A percentile compares a stretch with the other conserved stretches of the same genome.
Evolutionary conservation across 37 sponge, comb jelly and placozoan species (phyloP).

Genomic region (Cliona cf. orientalis): DNA sequence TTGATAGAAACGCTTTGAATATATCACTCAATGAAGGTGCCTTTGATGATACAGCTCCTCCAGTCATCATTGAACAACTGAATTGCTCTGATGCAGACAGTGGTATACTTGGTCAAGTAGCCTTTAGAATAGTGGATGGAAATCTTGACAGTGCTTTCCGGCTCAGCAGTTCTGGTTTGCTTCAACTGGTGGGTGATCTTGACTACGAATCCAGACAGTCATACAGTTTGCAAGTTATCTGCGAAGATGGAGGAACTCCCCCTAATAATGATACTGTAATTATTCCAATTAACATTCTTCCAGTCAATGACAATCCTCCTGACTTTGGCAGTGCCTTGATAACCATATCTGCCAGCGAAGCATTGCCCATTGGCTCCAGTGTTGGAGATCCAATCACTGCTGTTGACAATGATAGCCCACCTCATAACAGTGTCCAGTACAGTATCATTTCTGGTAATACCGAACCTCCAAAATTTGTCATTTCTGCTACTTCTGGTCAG

Average conservation of each 20-base stretch:
- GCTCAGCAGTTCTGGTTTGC: conserved; percentile 34
- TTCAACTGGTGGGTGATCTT: conserved; percentile 33
- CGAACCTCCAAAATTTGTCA: conserved; percentile 12
- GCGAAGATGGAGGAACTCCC: conserved; percentile 67
- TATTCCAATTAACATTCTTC: conserved; percentile 43
- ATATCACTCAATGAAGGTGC: conserved; percentile 15
- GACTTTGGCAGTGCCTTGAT: conserved; percentile 13
- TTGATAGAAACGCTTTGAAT: neutral
- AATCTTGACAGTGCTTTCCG: conserved; percentile 13
- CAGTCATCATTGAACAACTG: neutral
- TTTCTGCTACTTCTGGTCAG: conserved; percentile 41
- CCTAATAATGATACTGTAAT: conserved; percentile 21
- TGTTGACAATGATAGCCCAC: conserved; percentile 57
- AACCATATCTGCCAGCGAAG: conserved; percentile 24
- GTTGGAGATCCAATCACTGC: conserved; percentile 27
- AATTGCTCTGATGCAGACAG: conserved; percentile 60
- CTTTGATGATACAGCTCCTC: neutral
- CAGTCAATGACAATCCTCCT: conserved; percentile 69
- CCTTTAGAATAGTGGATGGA: conserved; percentile 47
- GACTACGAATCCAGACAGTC: conserved; percentile 46
- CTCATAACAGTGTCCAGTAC: conserved; percentile 49
- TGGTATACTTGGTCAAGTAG: conserved; percentile 45
- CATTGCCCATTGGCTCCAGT: neutral
- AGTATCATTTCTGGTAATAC: conserved; percentile 31
- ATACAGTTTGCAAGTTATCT: conserved; percentile 43